Evolutionary conservation across 2,113 vertebrate species (phyloP), one percentile per base, ranked within the genome.

Genomic region (human): DNA sequence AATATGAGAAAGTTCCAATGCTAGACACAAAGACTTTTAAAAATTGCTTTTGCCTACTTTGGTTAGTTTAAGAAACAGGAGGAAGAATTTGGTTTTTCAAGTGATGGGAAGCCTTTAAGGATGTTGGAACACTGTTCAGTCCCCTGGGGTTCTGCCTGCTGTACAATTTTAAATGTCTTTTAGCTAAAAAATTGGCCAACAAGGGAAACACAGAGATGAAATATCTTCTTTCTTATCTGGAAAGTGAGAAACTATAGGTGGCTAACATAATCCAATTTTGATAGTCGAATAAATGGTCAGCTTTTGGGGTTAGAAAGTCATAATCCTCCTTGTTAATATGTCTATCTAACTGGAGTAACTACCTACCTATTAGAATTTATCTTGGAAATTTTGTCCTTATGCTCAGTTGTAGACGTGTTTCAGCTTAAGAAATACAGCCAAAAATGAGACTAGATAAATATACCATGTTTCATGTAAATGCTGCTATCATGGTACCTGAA

Each of bases 81-180:
- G 97, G 96, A 93, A 97, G 89, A 98, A 97, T 97, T 98, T 98
- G 98, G 97, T 98, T 97, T 98, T 98, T 98, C 96, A 98, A 97
- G 97, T 96, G 94, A 98, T 97, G 95, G 97, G 96, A 98, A 97
- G 97, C 82, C 95, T 98, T 95, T 98, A 96, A 97, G 91, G 97
- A 98, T 98, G 96, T 98, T 98, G 98, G 98, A 98, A 98, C 97
- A 97, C 98, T 97, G 79, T 96, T 97, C 97, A 61, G 98, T 98
- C 98, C 98, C 98, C 98, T 98, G 98, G 97, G 98, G 98, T 98
- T 98, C 96, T 98, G 98, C 98, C 98, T 98, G 98, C 98, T 98
- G 98, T 97, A 98, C 97, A 97, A 95, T 98, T 98, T 98, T 98
- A 98, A 98, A 98, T 98, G 98, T 98, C 98, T 98, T 98, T 98